Conservation (phyloP, 2,888 invertebrate species). For the Doris montereyensis region DNA sequence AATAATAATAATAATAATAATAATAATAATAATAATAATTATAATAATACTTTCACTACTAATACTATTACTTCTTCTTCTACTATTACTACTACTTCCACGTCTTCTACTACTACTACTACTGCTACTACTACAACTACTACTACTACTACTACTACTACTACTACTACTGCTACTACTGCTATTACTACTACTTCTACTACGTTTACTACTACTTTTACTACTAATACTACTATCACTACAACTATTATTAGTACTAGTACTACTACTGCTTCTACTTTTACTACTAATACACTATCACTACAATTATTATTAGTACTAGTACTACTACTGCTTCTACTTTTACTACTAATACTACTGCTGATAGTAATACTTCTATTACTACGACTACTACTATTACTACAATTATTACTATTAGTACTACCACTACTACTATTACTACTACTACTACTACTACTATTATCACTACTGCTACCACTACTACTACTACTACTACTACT, state of each 20-base stretch:
- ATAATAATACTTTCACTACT: neutral
- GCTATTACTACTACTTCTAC: neutral
- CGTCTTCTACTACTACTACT: conserved; percentile 6
- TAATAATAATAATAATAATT: neutral
- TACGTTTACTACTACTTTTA: neutral
- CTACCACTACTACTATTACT: neutral
- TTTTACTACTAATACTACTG: neutral
- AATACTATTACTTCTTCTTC: no score
- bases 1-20: neutral
- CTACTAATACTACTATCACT: neutral
- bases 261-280: neutral
- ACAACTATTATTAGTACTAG: neutral
- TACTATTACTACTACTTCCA: neutral
- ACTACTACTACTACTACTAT: neutral
- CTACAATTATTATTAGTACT: neutral
- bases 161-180: neutral
- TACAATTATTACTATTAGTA: neutral
- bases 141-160: neutral
- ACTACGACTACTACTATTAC: neutral
- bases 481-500: neutral
- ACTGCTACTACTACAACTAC: neutral
- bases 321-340: neutral
- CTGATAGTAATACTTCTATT: neutral
- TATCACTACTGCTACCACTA: neutral
- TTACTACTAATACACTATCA: neutral